Evolutionary conservation across 2,113 vertebrate species (phyloP).

Genomic region (Sylvietta virens): DNA sequence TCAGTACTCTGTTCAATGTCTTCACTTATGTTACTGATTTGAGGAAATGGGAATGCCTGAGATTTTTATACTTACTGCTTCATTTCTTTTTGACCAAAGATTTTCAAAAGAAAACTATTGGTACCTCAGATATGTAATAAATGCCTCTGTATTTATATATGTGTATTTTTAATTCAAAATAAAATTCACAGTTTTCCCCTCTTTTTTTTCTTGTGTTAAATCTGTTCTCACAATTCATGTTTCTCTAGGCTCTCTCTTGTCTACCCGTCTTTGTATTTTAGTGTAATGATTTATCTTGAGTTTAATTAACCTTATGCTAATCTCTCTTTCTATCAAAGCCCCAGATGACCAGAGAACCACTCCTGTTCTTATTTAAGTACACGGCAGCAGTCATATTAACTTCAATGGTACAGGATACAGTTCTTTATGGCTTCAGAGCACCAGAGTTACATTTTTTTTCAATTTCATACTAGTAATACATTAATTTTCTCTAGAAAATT

Average conservation of each 20-base stretch:
- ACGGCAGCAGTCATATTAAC: not conserved
- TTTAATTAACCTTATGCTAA: constrained; percentile 32
- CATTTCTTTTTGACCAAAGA: not conserved
- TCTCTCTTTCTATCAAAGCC: not conserved
- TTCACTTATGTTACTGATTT: rapidly evolving
- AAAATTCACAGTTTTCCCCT: not conserved
- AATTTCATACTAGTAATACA: not conserved
- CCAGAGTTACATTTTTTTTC: not conserved
- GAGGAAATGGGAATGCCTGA: not conserved
- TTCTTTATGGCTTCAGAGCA: not conserved
- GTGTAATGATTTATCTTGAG: not conserved
- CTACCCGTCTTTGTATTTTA: not conserved
- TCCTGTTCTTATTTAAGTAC: not conserved
- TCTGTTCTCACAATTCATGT: not conserved
- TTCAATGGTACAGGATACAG: not conserved
- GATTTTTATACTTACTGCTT: not conserved
- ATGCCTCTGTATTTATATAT: not conserved
- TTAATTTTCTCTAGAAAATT: not conserved
- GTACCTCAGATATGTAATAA: not conserved
- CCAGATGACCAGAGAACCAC: not conserved
- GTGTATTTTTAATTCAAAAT: not conserved
- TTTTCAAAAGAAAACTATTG: not conserved
- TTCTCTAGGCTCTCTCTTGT: not conserved
- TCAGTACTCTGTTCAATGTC: not conserved
- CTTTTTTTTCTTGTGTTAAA: not conserved